Evolutionary conservation across 1,140 invertebrate genomes (phyloP).

Genomic region (Platyscapa corneri): DNA sequence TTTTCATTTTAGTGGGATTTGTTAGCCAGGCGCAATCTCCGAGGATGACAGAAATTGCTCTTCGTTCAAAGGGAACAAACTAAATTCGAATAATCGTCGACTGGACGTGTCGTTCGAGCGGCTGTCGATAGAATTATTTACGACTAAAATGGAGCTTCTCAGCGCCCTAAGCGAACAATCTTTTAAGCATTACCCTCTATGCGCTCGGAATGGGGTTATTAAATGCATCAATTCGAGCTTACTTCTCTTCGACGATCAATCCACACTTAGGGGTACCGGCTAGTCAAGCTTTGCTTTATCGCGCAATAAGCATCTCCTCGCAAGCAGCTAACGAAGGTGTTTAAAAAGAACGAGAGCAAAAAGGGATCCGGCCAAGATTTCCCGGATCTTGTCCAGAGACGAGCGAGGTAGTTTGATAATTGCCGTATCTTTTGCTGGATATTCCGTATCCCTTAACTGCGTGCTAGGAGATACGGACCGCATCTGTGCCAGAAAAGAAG

Average conservation of each 20-base stretch:
- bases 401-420: background rate
- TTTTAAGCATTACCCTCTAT: background rate
- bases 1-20: background rate
- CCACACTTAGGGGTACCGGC: background rate
- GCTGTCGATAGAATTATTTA: background rate
- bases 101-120: too few relatives aligned
- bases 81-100: background rate
- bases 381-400: background rate
- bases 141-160: background rate
- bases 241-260: constrained; percentile 27
- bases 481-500: constrained; percentile 22
- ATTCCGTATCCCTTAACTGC: background rate
- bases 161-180: background rate
- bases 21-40: background rate
- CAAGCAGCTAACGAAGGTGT: constrained; percentile 21
- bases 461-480: background rate
- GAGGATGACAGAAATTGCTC: background rate
- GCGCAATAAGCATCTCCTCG: constrained; percentile 12
- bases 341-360: background rate
- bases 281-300: constrained; percentile 6
- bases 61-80: background rate
- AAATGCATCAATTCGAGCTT: constrained; percentile 25
- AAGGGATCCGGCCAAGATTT: background rate
- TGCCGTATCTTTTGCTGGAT: background rate
- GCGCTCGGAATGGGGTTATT: background rate